Evolutionary conservation across 1,140 invertebrate species (phyloP).

Genomic region (Zaprionus capensis): DNA sequence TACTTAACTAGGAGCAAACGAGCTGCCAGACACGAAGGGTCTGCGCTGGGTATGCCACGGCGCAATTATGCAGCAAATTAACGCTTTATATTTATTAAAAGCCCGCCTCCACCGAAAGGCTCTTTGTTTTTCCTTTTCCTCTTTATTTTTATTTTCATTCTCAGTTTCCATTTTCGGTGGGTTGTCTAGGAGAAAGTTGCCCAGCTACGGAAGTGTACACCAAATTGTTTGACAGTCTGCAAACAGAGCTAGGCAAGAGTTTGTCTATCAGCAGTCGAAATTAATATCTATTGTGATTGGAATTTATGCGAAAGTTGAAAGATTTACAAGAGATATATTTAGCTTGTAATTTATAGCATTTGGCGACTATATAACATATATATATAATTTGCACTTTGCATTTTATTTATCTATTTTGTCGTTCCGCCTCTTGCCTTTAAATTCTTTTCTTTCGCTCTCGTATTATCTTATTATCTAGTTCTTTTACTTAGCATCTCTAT

Average conservation of each 20-base stretch:
- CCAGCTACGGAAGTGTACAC: constrained; percentile 7
- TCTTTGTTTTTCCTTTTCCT: constrained; percentile 21
- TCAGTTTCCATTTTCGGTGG: constrained; percentile 28
- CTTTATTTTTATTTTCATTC: constrained; percentile 9
- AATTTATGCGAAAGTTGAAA: constrained; percentile 46
- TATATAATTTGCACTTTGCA: neutral
- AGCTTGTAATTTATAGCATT: neutral
- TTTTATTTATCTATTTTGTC: neutral
- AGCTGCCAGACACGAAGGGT: constrained; percentile 59
- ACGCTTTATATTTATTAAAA: constrained; percentile 83
- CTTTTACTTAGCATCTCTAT: neutral
- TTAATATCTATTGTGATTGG: constrained; percentile 63
- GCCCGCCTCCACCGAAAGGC: constrained; percentile 62
- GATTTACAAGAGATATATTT: neutral
- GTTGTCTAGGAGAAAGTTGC: constrained; percentile 34
- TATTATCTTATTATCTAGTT: too few relatives aligned
- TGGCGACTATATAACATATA: neutral
- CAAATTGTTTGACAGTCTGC: constrained; percentile 56
- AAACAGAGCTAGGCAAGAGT: constrained; percentile 12
- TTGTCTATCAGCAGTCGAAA: constrained; percentile 41
- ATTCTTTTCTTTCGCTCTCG: too few relatives aligned
- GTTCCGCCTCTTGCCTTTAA: too few relatives aligned
- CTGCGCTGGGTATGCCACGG: constrained; percentile 67
- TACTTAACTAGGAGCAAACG: constrained; percentile 69
- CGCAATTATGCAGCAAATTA: constrained; percentile 82